A percentile compares a stretch with the other conserved stretches of the same genome.
phyloP scores from a whole-genome alignment of 2,797 vertebrate species.

The Sebastes flavidus region DNA sequence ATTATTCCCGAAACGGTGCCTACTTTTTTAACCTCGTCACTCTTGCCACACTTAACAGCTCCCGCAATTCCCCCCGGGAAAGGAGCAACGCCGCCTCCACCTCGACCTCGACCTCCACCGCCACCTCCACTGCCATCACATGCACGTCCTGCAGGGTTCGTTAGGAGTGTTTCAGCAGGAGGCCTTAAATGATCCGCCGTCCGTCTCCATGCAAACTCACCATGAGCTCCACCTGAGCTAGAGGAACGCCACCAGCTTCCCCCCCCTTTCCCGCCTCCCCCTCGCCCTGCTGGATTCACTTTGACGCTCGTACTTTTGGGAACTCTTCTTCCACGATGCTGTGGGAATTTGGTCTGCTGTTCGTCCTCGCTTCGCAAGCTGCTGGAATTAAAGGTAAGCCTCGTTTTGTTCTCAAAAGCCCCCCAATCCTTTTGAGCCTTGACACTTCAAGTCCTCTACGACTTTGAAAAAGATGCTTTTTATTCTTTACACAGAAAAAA shows the following conservation, averaged over 20 bases:
- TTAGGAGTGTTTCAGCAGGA: constrained; percentile 8
- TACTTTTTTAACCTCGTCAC: constrained; percentile 83
- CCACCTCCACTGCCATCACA: neutral
- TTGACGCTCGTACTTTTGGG: neutral
- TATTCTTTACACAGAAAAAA: neutral
- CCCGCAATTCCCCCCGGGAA: neutral
- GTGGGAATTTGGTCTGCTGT: constrained; percentile 80
- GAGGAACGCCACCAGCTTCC: constrained; percentile 7
- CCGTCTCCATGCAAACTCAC: neutral
- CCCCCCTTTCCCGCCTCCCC: neutral
- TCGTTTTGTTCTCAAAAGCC: constrained; percentile 1
- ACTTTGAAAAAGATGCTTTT: neutral
- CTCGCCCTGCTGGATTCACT: constrained; percentile 17
- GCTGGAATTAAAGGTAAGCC: constrained; percentile 86
- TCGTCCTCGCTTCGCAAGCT: constrained; percentile 79
- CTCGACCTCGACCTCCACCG: too few species aligned
- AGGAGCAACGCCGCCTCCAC: neutral
- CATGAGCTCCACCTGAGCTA: constrained; percentile 54
- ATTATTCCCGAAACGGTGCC: constrained; percentile 89
- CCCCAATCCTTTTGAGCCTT: neutral
- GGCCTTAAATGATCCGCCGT: neutral
- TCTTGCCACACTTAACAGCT: constrained; percentile 61
- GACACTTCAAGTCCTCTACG: neutral
- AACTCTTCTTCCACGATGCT: constrained; percentile 77
- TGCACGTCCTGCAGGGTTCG: constrained; percentile 2